Evolutionary conservation across 2,888 invertebrate species (phyloP), one percentile per base, ranked within the genome.

Genomic region (Cephus spinipes): DNA sequence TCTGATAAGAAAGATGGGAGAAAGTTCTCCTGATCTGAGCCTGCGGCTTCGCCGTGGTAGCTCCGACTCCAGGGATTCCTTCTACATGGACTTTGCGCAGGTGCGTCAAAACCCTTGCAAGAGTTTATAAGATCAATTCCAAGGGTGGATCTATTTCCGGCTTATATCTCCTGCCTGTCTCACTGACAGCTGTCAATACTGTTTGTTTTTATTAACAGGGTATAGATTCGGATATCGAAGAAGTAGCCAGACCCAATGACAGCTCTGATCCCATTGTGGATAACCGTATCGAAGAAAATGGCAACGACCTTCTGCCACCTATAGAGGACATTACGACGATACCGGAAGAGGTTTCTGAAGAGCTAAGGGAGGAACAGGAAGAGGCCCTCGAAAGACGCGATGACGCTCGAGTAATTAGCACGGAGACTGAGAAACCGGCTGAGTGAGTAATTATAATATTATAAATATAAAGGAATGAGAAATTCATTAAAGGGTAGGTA

Each of bases 81-180:
- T 97, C 91, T 97, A 97, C 89, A 96, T 97, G 97, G 97, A 97
- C 92, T 96, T 97, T 90, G 97, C 96, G 87, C 96, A 93, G 90
- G 91, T 91, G 88, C 78, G 82, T 85, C 77, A 79, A 76, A 79
- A 76, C 73, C 55, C 9, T 55, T 55, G 15, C 3, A 55, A 40
- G 55, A 9, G 23, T 55, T 55, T 55, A 55, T 55, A 55, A 55
- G 55, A 55, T 55, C 23, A 55, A 55, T 55, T 55, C 55, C 2
- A 55, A 55, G 23, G 23, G 23, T 55, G 55, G 55, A 55, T 55
- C 55, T 9, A 55, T 55, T 23, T 9, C 9, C 9, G 6, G 55
- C 55, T 40, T 12, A 15, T 40, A 55, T 55, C 23, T 55, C 23
- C 23, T 55, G 23, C 9, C 55, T 23, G 23, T 23, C 55, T 55